Conservation (phyloP, 2,797 vertebrate genomes). For the Acanthiza pusilla region DNA sequence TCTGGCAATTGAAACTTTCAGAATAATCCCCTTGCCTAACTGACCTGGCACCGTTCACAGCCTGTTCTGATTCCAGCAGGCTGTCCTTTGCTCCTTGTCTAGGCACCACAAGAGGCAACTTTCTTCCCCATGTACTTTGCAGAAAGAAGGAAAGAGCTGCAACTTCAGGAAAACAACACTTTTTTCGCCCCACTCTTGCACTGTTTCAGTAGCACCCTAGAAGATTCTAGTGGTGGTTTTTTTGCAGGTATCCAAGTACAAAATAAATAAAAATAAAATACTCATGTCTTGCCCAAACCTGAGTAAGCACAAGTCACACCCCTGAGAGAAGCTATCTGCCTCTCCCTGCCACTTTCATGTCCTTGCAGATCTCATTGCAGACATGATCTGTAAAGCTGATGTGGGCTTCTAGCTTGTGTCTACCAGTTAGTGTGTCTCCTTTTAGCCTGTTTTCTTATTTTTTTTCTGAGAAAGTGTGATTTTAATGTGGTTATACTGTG, state of each 20-base stretch:
- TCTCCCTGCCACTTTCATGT: neutral
- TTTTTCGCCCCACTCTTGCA: neutral
- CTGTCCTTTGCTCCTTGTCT: neutral
- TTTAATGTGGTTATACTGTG: neutral
- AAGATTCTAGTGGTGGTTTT: neutral
- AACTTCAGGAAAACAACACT: neutral
- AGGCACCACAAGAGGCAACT: neutral
- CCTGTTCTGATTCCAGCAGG: neutral
- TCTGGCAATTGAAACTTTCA: neutral
- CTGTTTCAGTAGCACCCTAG: neutral
- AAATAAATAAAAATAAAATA: neutral
- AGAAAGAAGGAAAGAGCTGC: neutral
- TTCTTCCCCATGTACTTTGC: neutral
- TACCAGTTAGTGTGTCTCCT: neutral
- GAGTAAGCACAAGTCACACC: neutral
- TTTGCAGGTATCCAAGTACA: neutral
- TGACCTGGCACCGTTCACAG: neutral
- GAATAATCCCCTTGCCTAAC: neutral
- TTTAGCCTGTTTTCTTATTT: neutral
- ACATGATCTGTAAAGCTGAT: neutral
- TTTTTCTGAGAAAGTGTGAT: neutral
- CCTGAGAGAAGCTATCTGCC: neutral
- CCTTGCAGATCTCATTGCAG: neutral
- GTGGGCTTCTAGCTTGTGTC: neutral
- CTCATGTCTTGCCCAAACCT: neutral